Percentiles rank a stretch among this genome's conserved stretches.
These are phyloP conservation scores for Caenorhabditis uteleia DNA, from an alignment of 2,888 invertebrate genomes.

Conservation along the genomic window DNA sequence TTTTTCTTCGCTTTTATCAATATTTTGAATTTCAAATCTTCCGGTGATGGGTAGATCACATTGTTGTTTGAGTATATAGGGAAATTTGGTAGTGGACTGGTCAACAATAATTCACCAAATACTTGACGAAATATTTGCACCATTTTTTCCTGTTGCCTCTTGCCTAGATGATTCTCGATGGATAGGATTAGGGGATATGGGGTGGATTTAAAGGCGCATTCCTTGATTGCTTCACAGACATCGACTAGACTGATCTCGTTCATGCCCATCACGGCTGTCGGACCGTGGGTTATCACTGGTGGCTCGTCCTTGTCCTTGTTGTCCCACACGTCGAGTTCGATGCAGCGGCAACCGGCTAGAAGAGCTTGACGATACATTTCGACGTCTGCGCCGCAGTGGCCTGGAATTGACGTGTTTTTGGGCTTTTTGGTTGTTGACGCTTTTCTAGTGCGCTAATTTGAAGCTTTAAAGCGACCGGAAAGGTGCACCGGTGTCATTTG, in stretches of 20 bases:
- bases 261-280: constrained; percentile 53
- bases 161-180: constrained; percentile 95
- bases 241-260: constrained; percentile 71
- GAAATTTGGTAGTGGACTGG: constrained; percentile 49
- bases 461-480: too few relatives aligned
- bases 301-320: constrained; percentile 80
- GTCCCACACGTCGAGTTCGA: constrained; percentile 98
- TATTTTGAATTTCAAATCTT: constrained; percentile 56
- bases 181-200: constrained; percentile 96
- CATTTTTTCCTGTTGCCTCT: constrained; percentile 59
- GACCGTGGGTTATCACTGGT: constrained; percentile 98
- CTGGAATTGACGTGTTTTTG: too few relatives aligned
- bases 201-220: constrained; percentile 96
- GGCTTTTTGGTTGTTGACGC: too few relatives aligned
- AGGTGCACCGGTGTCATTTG: too few relatives aligned
- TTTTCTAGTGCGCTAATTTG: constrained; percentile 1
- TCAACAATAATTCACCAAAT: constrained; percentile 60
- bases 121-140: constrained; percentile 50
- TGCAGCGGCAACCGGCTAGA: constrained; percentile 93
- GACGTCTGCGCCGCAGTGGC: constrained; percentile 77
- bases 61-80: constrained; percentile 43
- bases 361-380: constrained; percentile 96
- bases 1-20: constrained; percentile 58
- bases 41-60: constrained; percentile 54
- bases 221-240: constrained; percentile 93